Evolutionary conservation across 2,113 vertebrate species (phyloP).

Genomic region (Meriones unguiculatus): DNA sequence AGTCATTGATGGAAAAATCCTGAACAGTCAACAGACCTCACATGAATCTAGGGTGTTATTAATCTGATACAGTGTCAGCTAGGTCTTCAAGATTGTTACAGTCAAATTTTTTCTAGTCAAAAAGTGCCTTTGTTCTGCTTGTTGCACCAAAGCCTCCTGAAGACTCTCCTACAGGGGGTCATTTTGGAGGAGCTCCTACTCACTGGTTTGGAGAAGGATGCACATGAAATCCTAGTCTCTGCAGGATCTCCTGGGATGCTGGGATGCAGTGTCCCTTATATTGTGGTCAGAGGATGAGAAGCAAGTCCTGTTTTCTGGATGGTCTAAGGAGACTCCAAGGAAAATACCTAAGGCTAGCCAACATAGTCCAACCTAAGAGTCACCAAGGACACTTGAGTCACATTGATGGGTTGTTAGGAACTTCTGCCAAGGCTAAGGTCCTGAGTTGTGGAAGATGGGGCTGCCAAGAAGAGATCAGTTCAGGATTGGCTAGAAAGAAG

Average conservation of each 20-base stretch:
- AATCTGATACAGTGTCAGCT: too few species aligned
- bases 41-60: too few species aligned
- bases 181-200: not conserved
- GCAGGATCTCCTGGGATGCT: not conserved
- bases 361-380: slow-evolving; percentile 50
- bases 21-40: not conserved
- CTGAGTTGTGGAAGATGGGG: not conserved
- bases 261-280: slow-evolving; percentile 24
- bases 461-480: not conserved
- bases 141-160: not conserved
- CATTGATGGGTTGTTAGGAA: not conserved
- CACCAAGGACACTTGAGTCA: slow-evolving; percentile 6
- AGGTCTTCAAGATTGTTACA: not conserved
- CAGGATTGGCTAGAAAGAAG: not conserved
- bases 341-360: slow-evolving; percentile 57
- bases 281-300: not conserved
- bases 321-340: slow-evolving; percentile 52
- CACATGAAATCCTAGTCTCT: not conserved
- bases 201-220: slow-evolving; percentile 13
- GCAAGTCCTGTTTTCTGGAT: not conserved
- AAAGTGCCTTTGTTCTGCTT: not conserved
- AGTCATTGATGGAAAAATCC: not conserved
- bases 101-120: not conserved
- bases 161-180: not conserved
- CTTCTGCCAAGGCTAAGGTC: slow-evolving; percentile 37